Percentiles rank a stretch among this genome's conserved stretches.
Conservation (phyloP, 2,888 invertebrate species). For the Ceriagrion tenellum region DNA sequence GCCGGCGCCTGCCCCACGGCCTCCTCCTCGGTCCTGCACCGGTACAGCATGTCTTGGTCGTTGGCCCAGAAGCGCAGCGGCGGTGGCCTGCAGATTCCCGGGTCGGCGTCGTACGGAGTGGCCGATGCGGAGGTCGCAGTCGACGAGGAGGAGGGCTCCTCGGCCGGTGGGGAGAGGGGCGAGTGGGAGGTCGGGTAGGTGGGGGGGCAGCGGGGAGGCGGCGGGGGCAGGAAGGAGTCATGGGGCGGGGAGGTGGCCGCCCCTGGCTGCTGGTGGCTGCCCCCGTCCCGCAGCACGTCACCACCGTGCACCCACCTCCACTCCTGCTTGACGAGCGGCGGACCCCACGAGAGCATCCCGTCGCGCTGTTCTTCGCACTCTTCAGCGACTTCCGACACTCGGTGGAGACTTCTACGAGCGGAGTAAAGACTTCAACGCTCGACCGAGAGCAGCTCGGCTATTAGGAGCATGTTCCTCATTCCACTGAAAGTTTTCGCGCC, state of each 20-base stretch:
- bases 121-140: neutral
- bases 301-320: constrained; percentile 28
- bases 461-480: neutral
- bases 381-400: neutral
- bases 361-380: neutral
- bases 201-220: neutral
- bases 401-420: neutral
- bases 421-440: neutral
- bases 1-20: neutral
- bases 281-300: neutral
- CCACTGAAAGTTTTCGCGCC: neutral
- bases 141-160: constrained; percentile 29
- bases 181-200: constrained; percentile 23
- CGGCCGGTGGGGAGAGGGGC: constrained; percentile 48
- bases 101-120: constrained; percentile 37
- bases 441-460: neutral
- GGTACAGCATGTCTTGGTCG: constrained; percentile 56
- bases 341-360: constrained; percentile 42
- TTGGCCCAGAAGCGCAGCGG: constrained; percentile 51
- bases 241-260: constrained; percentile 21
- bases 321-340: constrained; percentile 37
- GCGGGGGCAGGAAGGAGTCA: constrained; percentile 33
- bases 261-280: neutral
- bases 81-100: neutral
- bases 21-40: constrained; percentile 24